A percentile compares a stretch with the other conserved stretches of the same genome.
Conservation (phyloP, 2,888 invertebrate species). For the Acholoe squamosa region DNA sequence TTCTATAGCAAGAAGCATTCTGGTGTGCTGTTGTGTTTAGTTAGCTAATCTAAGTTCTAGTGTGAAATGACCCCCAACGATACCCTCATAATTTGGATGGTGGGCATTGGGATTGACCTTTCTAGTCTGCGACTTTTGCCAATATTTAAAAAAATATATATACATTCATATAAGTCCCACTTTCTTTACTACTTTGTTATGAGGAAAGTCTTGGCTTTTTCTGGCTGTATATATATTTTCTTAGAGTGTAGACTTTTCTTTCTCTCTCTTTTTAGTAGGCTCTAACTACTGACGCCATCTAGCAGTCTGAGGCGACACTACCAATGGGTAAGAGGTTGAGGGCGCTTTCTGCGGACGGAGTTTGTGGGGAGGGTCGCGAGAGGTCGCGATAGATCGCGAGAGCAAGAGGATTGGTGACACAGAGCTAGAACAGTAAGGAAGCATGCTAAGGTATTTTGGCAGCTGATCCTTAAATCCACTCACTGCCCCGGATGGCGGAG, state of each 20-base stretch:
- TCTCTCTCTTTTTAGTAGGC: slow-evolving; percentile 32
- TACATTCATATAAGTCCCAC: slow-evolving; percentile 42
- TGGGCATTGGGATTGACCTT: slow-evolving; percentile 13
- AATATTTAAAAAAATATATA: slow-evolving; percentile 31
- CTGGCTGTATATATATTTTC: slow-evolving; percentile 49
- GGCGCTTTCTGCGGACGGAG: slow-evolving; percentile 59
- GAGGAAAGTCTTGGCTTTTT: slow-evolving; percentile 8
- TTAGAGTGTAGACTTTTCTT: not conserved
- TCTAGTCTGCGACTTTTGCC: not conserved
- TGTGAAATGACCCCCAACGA: slow-evolving; percentile 48
- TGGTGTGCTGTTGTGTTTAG: slow-evolving; percentile 55
- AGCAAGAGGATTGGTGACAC: slow-evolving; percentile 59
- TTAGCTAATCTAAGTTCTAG: slow-evolving; percentile 54
- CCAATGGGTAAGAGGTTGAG: slow-evolving; percentile 49
- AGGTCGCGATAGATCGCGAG: slow-evolving; percentile 48
- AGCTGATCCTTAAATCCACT: slow-evolving; percentile 66
- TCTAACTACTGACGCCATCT: slow-evolving; percentile 59
- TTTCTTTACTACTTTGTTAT: slow-evolving; percentile 44
- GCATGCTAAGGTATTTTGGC: slow-evolving; percentile 61
- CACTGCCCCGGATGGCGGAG: slow-evolving; percentile 64
- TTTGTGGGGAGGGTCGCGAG: slow-evolving; percentile 58
- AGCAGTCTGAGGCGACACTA: slow-evolving; percentile 54
- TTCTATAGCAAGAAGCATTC: slow-evolving; percentile 60
- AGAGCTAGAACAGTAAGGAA: slow-evolving; percentile 63
- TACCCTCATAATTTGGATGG: slow-evolving; percentile 48